Evolutionary conservation across 2,113 vertebrate genomes (phyloP), one percentile per base, ranked within the genome.

Genomic region (Eptatretus burgeri): DNA sequence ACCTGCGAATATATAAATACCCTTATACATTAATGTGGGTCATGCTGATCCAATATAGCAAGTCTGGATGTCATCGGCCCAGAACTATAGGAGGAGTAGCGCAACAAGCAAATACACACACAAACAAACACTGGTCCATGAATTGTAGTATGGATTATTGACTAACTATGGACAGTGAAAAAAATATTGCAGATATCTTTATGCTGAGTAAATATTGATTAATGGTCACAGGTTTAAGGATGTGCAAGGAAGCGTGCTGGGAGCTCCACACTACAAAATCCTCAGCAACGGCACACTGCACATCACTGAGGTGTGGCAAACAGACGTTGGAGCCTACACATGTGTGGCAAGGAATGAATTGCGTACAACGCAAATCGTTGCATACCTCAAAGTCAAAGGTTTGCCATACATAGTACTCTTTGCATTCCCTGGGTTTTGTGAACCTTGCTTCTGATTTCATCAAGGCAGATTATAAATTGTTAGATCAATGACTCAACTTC

Each of bases 311-410:
- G 78, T 81, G 16, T 75, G 78, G 19, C 73, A 76, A 2, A 83
- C 87, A 68, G 91, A 96, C 66, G 82, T 94, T 66, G 91, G 91
- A 13, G 88, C 84, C 64, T 98, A 98, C 67, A 96, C 85, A 10
- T 96, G 88, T 1, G 82, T 96, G 1, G 91, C 85, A 65, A 93
- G 72, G 72, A 98, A 78, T 73, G 83, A 91, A 66, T 70, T 94
- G 71, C 88, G 91, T 10, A 82, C 75, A 51, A 81, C 73, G 0
- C 81, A 94, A 67, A 91, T 83, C 67, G 82, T 84, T 67, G 85
- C 93, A 67, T 81, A 77, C 66, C 78, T 98, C 71, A 84, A 94
- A 72, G 82, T 98, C 76, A 98, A 98, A 88, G 89, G 91, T 96
- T 75, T 68, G 71, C n/a, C 11, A 63, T 3, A 0, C 0, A 1